A percentile compares a stretch with the other conserved stretches of the same genome.
phyloP scores from a whole-genome alignment of 2,888 invertebrate species.

The Mellilla xanthometata region DNA sequence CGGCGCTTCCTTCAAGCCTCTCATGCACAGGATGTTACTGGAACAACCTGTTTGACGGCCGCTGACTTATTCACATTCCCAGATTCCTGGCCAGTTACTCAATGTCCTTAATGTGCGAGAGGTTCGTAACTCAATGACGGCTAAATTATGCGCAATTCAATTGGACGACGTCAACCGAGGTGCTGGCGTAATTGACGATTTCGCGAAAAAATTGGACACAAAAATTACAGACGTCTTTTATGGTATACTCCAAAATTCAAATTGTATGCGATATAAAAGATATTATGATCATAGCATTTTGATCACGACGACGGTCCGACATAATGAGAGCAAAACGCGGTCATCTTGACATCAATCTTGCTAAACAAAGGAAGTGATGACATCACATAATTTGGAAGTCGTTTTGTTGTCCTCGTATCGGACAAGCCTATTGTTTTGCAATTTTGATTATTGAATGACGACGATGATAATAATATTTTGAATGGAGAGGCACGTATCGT shows the following conservation, averaged over 20 bases:
- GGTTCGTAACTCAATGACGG: slow-evolving; percentile 26
- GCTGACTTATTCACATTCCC: slow-evolving; percentile 25
- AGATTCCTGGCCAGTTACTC: slow-evolving; percentile 33
- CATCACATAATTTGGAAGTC: slow-evolving; percentile 49
- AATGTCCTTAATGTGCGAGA: slow-evolving; percentile 23
- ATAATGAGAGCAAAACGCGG: slow-evolving; percentile 49
- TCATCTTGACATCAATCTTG: slow-evolving; percentile 49
- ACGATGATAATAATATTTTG: slow-evolving; percentile 29
- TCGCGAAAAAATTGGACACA: background rate
- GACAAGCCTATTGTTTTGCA: slow-evolving; percentile 50
- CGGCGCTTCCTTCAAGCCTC: slow-evolving; percentile 79
- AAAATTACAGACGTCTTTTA: slow-evolving; percentile 19
- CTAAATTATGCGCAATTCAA: slow-evolving; percentile 10
- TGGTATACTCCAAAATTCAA: slow-evolving; percentile 13
- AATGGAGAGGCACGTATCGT: slow-evolving; percentile 30
- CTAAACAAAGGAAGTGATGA: slow-evolving; percentile 69
- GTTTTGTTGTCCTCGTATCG: slow-evolving; percentile 40
- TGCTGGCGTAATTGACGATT: background rate
- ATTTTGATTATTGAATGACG: slow-evolving; percentile 42
- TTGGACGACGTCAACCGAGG: background rate
- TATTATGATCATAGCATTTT: slow-evolving; percentile 7
- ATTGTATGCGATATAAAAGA: slow-evolving; percentile 8
- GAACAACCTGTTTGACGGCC: slow-evolving; percentile 45
- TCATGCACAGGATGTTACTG: slow-evolving; percentile 63
- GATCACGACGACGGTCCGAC: slow-evolving; percentile 32